These are phyloP conservation scores for Hucho hucho DNA, from an alignment of 2,113 vertebrate species.

Conservation along the genomic window DNA sequence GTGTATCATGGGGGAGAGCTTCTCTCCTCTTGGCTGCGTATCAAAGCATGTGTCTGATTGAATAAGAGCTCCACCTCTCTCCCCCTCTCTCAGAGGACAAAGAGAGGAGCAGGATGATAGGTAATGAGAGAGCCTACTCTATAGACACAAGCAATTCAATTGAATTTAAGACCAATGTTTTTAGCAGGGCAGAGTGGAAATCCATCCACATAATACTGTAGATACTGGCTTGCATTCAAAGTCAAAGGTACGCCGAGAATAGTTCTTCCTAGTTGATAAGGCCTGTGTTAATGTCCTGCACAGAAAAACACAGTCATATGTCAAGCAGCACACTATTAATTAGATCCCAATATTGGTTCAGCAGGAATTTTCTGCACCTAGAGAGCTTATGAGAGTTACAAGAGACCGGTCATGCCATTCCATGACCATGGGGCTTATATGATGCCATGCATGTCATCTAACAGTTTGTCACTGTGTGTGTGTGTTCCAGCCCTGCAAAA, in stretches of 20 bases:
- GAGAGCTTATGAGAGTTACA: neutral
- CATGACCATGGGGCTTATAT: neutral
- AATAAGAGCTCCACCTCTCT: constrained; percentile 27
- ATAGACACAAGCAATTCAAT: constrained; percentile 11
- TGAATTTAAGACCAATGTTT: constrained; percentile 17
- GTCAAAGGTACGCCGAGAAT: neutral
- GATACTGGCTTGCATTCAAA: constrained; percentile 34
- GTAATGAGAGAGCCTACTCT: constrained; percentile 5
- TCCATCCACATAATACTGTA: neutral
- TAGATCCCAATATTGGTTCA: neutral
- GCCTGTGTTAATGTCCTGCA: too few relatives aligned
- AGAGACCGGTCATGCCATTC: neutral
- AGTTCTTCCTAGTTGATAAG: neutral
- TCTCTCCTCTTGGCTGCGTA: constrained; percentile 34
- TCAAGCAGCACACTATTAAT: neutral
- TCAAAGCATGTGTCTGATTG: constrained; percentile 45
- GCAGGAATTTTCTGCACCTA: neutral
- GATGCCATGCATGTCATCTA: neutral
- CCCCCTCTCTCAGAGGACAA: neutral
- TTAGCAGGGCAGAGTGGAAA: constrained; percentile 20
- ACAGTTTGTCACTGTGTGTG: neutral
- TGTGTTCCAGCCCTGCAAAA: constrained; percentile 75
- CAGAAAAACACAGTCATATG: neutral
- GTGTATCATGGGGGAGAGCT: constrained; percentile 35
- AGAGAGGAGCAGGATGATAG: constrained; percentile 8